Evolutionary conservation across 2,888 invertebrate genomes (phyloP), one percentile per base, ranked within the genome.

Genomic region (Chloroclysta siterata): DNA sequence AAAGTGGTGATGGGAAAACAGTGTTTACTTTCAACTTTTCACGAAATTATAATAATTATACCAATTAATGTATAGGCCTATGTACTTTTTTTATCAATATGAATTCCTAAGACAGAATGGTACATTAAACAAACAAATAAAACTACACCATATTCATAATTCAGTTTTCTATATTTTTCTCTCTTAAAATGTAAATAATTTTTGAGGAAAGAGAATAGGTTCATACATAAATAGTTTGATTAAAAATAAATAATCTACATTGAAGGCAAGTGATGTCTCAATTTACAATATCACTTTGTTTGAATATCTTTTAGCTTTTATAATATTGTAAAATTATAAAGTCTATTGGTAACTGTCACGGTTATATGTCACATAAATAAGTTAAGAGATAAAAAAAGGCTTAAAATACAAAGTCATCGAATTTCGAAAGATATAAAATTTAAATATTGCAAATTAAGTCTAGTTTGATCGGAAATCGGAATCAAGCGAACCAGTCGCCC

Each of bases 311-410:
- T 47, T 28, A 2, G 5, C 71, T 62, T 72, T 71, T 8, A 39
- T 67, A 72, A 39, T 76, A 74, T 69, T 66, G 70, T 74, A 52
- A 60, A 62, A 66, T 76, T 77, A 84, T 86, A 85, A 88, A 76
- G 67, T 79, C 86, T 90, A 92, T 85, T 91, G 93, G 93, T 93
- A 93, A 93, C 93, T 91, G 62, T 61, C 79, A 86, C 80, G 86
- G 73, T 84, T 78, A 85, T 89, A 88, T 85, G 82, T 89, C 85
- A 87, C 85, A 90, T 90, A 89, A 91, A 91, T 89, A 89, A 83
- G 81, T 87, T 85, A 83, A 82, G 79, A 82, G 76, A 84, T 81
- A 81, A 80, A 82, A 89, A 87, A 83, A 84, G 77, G 75, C 83
- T 87, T 87, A 85, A 81, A 81, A 81, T 69, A 75, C 72, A 75